phyloP scores from a whole-genome alignment of 1,140 invertebrate species.

The Himalopsyche phryganea region DNA sequence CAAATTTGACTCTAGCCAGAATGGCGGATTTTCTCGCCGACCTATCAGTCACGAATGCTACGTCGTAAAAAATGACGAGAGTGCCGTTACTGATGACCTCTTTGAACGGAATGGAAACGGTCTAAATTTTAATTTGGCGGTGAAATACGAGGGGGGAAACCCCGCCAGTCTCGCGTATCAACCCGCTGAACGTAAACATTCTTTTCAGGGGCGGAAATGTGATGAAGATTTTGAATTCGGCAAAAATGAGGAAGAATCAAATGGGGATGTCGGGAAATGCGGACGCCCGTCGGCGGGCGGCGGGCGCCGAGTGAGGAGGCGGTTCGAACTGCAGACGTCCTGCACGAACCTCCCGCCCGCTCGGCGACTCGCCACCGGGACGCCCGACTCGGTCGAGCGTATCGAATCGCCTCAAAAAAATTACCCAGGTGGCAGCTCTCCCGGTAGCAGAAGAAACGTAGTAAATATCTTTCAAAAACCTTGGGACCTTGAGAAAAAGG shows the following conservation, averaged over 20 bases:
- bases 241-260: neutral
- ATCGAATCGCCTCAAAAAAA: too few relatives aligned
- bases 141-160: slow-evolving; percentile 6
- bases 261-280: neutral
- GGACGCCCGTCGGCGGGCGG: neutral
- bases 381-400: neutral
- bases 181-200: slow-evolving; percentile 8
- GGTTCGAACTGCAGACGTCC: slow-evolving; percentile 21
- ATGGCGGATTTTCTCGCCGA: neutral
- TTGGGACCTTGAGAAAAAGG: too few relatives aligned
- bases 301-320: slow-evolving; percentile 1
- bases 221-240: neutral
- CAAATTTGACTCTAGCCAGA: slow-evolving; percentile 4
- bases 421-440: too few relatives aligned
- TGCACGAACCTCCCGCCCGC: slow-evolving; percentile 21
- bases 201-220: slow-evolving; percentile 12
- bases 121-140: neutral
- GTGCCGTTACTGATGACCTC: too few relatives aligned
- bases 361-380: neutral
- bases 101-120: too few relatives aligned
- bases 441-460: too few relatives aligned
- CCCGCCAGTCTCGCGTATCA: slow-evolving; percentile 11
- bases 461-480: too few relatives aligned
- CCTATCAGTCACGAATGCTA: neutral
- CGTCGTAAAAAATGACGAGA: neutral